These are phyloP conservation scores for Bombus terrestris DNA, from an alignment of 1,140 invertebrate species.

Conservation along the genomic window DNA sequence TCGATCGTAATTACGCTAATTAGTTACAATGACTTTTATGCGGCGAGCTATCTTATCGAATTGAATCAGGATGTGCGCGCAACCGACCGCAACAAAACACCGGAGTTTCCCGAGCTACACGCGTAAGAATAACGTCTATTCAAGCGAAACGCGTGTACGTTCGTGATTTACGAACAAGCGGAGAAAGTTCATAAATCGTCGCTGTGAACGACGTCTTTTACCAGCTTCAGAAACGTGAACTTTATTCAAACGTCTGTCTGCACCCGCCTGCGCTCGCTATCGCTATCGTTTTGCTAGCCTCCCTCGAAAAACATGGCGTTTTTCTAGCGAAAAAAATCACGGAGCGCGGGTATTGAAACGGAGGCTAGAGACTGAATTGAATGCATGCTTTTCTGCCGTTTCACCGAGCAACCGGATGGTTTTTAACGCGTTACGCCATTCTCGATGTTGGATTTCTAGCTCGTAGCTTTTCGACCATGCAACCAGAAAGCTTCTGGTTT, in stretches of 20 bases:
- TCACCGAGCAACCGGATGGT: background rate
- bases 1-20: slow-evolving; percentile 67
- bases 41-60: slow-evolving; percentile 31
- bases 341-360: slow-evolving; percentile 10
- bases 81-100: background rate
- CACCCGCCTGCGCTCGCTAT: background rate
- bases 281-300: slow-evolving; percentile 15
- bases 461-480: background rate
- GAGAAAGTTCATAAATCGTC: background rate
- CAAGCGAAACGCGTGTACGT: background rate
- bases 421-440: slow-evolving; percentile 12
- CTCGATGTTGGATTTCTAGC: background rate
- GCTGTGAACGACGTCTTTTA: background rate
- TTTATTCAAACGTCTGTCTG: background rate
- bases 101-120: background rate
- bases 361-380: background rate
- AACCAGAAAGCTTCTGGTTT: background rate
- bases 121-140: slow-evolving; percentile 10
- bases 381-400: background rate
- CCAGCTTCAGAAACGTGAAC: background rate
- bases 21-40: slow-evolving; percentile 63
- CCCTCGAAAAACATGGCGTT: background rate
- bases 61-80: slow-evolving; percentile 14
- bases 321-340: background rate
- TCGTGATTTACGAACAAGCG: background rate